Evolutionary conservation across 2,888 invertebrate species (phyloP), one percentile per base, ranked within the genome.

Genomic region (Dinocampus coccinellae): DNA sequence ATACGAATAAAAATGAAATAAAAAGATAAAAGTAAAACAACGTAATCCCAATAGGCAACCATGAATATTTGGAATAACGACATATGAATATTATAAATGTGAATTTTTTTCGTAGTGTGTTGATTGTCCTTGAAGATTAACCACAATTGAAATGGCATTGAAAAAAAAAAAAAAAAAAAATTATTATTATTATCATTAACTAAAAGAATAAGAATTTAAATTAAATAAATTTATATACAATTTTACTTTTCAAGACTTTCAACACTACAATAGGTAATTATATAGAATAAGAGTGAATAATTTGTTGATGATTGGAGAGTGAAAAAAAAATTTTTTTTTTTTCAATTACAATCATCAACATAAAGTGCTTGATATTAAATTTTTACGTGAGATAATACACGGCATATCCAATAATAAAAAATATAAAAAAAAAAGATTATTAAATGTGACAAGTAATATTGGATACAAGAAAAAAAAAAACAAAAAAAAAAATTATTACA

Each of bases 31-130:
- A n/a, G n/a, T n/a, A n/a, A n/a, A n/a, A n/a, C n/a, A n/a, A 82
- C 83, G 82, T 81, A 84, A 85, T 78, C 73, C 74, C 75, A 79
- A 76, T 76, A 76, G 77, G 75, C 76, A 81, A 82, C 81, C 81
- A 83, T 79, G 80, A 80, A 82, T 83, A 82, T 81, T 47, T 79
- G 78, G 77, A 74, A 62, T 79, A 83, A 85, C 16, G 73, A 81
- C 80, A 82, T 81, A 81, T 80, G 77, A 74, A 47, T 65, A 53
- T 55, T 64, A 55, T 55, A 61, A 16, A 69, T 36, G 66, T 61
- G 47, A 64, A 64, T 55, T 52, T 11, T 24, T 62, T 34, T 24
- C n/a, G n/a, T n/a, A 33, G 42, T 68, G 69, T 63, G 42, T 47
- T 47, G 57, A 70, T 61, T 63, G 53, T 47, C 47, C 29, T 26